These are phyloP conservation scores for Epistrophe grossulariae DNA, from an alignment of 2,888 invertebrate genomes.

Conservation along the genomic window DNA sequence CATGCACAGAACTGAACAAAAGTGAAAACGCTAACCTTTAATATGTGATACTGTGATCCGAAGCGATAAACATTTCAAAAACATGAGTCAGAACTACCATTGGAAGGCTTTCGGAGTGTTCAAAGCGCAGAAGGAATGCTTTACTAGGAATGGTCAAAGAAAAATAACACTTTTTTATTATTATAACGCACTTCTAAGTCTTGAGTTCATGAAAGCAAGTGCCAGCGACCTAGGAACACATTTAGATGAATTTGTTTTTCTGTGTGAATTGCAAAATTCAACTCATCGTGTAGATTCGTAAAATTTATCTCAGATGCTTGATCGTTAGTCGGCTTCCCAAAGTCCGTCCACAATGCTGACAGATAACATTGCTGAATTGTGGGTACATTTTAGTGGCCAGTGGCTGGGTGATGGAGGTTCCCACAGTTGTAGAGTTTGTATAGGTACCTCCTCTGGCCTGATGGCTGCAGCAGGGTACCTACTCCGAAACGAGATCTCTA, in stretches of 20 bases:
- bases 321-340: conserved; percentile 31
- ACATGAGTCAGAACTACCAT: too few relatives aligned
- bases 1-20: too few relatives aligned
- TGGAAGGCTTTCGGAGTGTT: too few relatives aligned
- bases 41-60: too few relatives aligned
- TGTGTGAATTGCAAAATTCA: conserved; percentile 52
- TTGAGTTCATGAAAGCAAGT: not conserved
- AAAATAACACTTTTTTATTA: too few relatives aligned
- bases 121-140: too few relatives aligned
- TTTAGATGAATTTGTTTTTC: not conserved
- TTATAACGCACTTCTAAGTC: not conserved
- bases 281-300: conserved; percentile 31
- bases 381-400: conserved; percentile 63
- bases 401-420: conserved; percentile 52
- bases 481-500: conserved; percentile 44
- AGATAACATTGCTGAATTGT: conserved; percentile 59
- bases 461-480: conserved; percentile 34
- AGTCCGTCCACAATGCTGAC: conserved; percentile 60
- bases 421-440: conserved; percentile 40
- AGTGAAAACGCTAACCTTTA: too few relatives aligned
- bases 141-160: too few relatives aligned
- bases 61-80: too few relatives aligned
- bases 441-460: not conserved
- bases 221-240: not conserved
- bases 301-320: conserved; percentile 58